Percentiles rank a stretch among this genome's conserved stretches.
Evolutionary conservation across 30 jellyfish, hydroid and myxozoan genomes (phyloP).

Genomic region (Cassiopea xamachana): DNA sequence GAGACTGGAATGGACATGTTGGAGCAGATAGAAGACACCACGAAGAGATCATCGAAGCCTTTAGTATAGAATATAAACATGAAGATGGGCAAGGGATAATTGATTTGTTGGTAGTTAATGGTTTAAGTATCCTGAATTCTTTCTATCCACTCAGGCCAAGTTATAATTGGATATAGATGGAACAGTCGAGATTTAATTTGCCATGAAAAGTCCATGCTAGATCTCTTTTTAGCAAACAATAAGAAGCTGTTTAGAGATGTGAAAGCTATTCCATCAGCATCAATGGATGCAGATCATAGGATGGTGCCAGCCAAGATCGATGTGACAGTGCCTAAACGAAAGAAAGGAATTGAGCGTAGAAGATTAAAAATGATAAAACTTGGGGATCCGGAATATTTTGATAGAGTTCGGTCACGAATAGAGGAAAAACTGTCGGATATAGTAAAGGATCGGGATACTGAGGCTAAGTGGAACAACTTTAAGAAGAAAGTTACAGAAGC

Average conservation of each 20-base stretch:
- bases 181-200: not conserved
- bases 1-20: not conserved
- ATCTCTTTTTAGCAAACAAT: not conserved
- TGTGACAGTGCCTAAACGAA: not conserved
- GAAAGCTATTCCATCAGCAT: not conserved
- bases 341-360: not conserved
- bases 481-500: not conserved
- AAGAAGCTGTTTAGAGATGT: not conserved
- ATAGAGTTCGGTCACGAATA: not conserved
- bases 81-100: not conserved
- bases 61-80: not conserved
- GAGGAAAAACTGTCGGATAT: not conserved
- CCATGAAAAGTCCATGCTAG: not conserved
- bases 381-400: not conserved
- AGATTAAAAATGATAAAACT: not conserved
- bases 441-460: not conserved
- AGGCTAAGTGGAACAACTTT: not conserved
- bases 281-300: not conserved
- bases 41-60: not conserved
- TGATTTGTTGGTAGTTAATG: not conserved
- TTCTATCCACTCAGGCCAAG: not conserved
- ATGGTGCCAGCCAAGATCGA: not conserved
- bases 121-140: not conserved
- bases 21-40: not conserved
- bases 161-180: not conserved